Evolutionary conservation across 2,113 vertebrate genomes (phyloP).

Genomic region (Pampusana beccarii): DNA sequence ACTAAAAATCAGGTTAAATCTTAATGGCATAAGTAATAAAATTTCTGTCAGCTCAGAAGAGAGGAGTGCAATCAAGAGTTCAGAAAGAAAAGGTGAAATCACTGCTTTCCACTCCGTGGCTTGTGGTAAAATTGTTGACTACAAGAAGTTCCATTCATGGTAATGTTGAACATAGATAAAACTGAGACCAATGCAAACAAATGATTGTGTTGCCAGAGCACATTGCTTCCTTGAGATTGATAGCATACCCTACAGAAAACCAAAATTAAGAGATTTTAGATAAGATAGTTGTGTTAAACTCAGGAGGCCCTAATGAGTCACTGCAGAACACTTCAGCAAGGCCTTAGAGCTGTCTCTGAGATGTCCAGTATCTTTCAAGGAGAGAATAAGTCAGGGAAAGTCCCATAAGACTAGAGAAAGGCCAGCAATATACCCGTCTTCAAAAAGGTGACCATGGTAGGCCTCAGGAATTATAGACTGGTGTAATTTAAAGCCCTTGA

Average conservation of each 20-base stretch:
- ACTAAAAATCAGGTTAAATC: not conserved
- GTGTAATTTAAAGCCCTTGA: not conserved
- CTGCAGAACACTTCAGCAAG: not conserved
- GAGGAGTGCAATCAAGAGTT: not conserved
- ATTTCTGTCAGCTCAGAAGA: not conserved
- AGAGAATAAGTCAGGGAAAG: not conserved
- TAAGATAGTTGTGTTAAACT: not conserved
- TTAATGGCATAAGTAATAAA: not conserved
- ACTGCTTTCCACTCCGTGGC: not conserved
- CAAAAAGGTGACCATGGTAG: not conserved
- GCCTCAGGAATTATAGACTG: not conserved
- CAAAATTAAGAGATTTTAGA: not conserved
- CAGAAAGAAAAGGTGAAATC: not conserved
- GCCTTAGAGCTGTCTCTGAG: not conserved
- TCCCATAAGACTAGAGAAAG: not conserved
- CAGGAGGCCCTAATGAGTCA: not conserved
- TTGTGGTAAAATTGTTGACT: not conserved
- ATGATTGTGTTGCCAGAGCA: not conserved
- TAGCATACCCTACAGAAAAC: not conserved
- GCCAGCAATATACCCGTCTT: not conserved
- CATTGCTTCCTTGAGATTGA: not conserved
- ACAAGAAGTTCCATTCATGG: not conserved
- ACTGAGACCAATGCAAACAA: not conserved
- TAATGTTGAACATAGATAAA: not conserved
- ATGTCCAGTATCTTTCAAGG: not conserved